These are phyloP conservation scores for Pseudochromis fuscus DNA, from an alignment of 2,797 vertebrate genomes.

Conservation along the genomic window DNA sequence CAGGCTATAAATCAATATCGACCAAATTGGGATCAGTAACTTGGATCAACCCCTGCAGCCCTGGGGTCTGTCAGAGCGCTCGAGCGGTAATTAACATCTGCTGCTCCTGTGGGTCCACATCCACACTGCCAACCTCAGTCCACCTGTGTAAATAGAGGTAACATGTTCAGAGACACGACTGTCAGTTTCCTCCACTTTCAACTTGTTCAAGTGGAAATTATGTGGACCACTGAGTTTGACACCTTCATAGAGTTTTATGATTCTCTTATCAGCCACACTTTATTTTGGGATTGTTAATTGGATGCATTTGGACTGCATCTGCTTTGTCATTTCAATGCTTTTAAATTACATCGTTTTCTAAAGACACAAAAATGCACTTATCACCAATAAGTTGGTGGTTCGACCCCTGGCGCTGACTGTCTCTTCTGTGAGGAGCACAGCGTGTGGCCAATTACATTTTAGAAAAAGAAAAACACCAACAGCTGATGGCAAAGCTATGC, in stretches of 20 bases:
- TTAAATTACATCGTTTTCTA: no score
- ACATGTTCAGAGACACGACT: conserved; percentile 32
- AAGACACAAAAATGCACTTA: no score
- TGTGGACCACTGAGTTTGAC: neutral
- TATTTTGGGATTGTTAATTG: no score
- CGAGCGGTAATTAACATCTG: conserved; percentile 11
- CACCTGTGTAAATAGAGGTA: neutral
- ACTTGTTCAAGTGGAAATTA: neutral
- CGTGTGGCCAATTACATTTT: no score
- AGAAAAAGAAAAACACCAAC: no score
- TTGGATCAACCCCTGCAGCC: neutral
- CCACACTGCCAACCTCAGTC: conserved; percentile 6
- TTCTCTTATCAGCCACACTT: no score
- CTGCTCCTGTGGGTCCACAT: neutral
- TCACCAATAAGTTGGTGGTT: no score
- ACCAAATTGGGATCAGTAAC: conserved; percentile 1
- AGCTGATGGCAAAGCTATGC: no score
- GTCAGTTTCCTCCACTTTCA: neutral
- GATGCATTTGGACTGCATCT: no score
- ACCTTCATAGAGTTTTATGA: neutral
- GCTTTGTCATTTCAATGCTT: no score
- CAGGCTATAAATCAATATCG: conserved; percentile 9
- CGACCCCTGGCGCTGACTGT: no score
- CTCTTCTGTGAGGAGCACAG: no score
- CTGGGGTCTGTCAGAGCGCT: neutral